phyloP scores from a whole-genome alignment of 2,797 vertebrate species.

The Eupleurogrammus muticus region DNA sequence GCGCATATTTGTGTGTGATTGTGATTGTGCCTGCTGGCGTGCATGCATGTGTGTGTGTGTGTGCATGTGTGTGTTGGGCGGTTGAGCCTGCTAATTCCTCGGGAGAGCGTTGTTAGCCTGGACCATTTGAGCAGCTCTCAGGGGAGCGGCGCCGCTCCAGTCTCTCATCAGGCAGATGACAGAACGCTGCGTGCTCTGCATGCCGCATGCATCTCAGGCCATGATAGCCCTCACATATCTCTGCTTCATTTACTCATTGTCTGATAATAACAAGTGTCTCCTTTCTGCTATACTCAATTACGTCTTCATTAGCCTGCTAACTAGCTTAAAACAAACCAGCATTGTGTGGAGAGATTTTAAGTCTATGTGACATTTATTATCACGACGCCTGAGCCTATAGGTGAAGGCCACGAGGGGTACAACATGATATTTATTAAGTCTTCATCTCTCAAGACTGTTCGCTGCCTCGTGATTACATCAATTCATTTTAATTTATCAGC shows the following conservation, averaged over 20 bases:
- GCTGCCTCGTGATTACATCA: constrained; percentile 65
- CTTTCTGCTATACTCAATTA: constrained; percentile 78
- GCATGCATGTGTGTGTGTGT: constrained; percentile 14
- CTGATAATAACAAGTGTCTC: constrained; percentile 78
- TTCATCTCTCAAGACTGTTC: constrained; percentile 59
- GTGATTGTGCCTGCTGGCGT: constrained; percentile 13
- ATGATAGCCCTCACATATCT: constrained; percentile 67
- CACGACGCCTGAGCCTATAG: constrained; percentile 49
- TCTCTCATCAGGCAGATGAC: constrained; percentile 77
- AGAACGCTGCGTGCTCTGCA: constrained; percentile 68
- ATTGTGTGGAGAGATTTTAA: constrained; percentile 62
- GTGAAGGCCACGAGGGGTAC: constrained; percentile 46
- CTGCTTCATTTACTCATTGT: constrained; percentile 77
- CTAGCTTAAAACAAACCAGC: constrained; percentile 69
- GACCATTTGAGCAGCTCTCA: constrained; percentile 70
- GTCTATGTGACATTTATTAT: constrained; percentile 73
- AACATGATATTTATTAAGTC: constrained; percentile 61
- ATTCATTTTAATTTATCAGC: constrained; percentile 73
- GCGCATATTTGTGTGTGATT: constrained; percentile 7
- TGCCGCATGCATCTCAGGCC: constrained; percentile 63
- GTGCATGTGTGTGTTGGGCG: constrained; percentile 21
- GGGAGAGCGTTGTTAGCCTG: constrained; percentile 70
- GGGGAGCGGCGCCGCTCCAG: constrained; percentile 60
- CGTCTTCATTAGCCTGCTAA: constrained; percentile 76
- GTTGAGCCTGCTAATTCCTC: constrained; percentile 70